A percentile compares a stretch with the other conserved stretches of the same genome.
phyloP scores from a whole-genome alignment of 2,113 vertebrate species.

The Neodontobutis hainanensis region DNA sequence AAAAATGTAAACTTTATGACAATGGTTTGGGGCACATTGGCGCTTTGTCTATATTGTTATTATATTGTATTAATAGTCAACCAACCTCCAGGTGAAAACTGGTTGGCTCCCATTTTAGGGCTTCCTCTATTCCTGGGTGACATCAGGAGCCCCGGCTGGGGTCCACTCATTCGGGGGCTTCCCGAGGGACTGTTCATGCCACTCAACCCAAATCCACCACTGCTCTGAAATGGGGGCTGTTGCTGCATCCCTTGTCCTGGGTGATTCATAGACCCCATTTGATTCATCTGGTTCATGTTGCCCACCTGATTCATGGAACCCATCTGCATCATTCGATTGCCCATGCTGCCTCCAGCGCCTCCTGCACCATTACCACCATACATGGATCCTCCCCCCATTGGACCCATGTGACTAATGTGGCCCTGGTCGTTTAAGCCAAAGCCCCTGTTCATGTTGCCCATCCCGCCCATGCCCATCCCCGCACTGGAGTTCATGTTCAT shows the following conservation, averaged over 20 bases:
- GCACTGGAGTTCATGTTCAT: constrained; percentile 85
- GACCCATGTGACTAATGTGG: constrained; percentile 77
- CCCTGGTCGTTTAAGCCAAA: constrained; percentile 76
- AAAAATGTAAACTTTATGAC: not conserved
- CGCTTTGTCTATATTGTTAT: too few relatives aligned
- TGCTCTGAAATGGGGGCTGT: constrained; percentile 86
- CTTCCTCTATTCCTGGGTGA: constrained; percentile 93
- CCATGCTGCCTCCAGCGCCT: constrained; percentile 61
- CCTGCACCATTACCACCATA: constrained; percentile 69
- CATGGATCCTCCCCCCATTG: constrained; percentile 67
- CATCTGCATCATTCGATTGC: constrained; percentile 74
- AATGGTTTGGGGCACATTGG: too few relatives aligned
- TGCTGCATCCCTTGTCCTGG: constrained; percentile 74
- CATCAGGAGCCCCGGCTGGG: constrained; percentile 89
- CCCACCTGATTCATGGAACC: constrained; percentile 63
- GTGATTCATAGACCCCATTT: constrained; percentile 73
- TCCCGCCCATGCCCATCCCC: constrained; percentile 75
- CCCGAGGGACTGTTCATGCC: constrained; percentile 90
- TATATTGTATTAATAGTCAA: not conserved
- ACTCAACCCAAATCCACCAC: constrained; percentile 83
- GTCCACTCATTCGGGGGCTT: constrained; percentile 87
- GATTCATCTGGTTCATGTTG: constrained; percentile 72
- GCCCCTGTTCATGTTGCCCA: constrained; percentile 75
- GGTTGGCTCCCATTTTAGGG: constrained; percentile 92
- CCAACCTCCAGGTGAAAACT: constrained; percentile 95